Base-by-base conservation (phyloP, 1,140 invertebrate genomes). In the Berghia stephanieae region DNA sequence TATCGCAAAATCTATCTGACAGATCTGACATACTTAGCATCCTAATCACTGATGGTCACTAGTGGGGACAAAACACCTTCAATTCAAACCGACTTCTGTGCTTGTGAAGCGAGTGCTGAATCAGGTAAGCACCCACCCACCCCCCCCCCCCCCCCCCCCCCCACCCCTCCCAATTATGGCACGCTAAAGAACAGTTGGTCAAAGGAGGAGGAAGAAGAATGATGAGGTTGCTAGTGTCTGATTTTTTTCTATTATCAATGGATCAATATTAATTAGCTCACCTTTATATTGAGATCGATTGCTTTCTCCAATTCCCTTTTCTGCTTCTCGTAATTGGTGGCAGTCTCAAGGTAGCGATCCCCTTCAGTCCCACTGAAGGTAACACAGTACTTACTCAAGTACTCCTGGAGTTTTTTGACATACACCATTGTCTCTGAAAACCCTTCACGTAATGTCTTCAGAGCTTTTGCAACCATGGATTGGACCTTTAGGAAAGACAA, bases 271-370 rank as follows among this genome's bases (percentile, higher is more conserved):
- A n/a, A 52, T 3, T 43, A 52, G 36, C 84, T 80, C 60, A 83
- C 78, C 55, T 80, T 63, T 2, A 81, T 43, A 69, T 81, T 83
- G 24, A 80, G 38, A n/a, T 42, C 46, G 21, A 85, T 79, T 13
- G 82, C 82, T 31, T 79, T 27, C 24, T 70, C 55, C n/a, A 84
- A 72, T 42, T 83, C 83, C 31, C 68, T 49, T n/a, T 77, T 74
- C 75, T 85, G 81, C 63, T 79, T 78, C 66, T 86, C 83, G 74
- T 86, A 86, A 75, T 84, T 81, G 18, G 78, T 79, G 10, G 82
- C 81, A 1, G 83, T 83, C 69, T 86, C 85, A 67, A 85, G 60
- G 73, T 84, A 84, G 0, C 36, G 8, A 60, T 84, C 82, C 0
- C 82, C 81, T 36, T 81, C 78, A 1, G 63, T 16, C 21, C 40